Evolutionary conservation across 2,888 invertebrate genomes (phyloP), one percentile per base, ranked within the genome.

Genomic region (Hermodice carunculata): DNA sequence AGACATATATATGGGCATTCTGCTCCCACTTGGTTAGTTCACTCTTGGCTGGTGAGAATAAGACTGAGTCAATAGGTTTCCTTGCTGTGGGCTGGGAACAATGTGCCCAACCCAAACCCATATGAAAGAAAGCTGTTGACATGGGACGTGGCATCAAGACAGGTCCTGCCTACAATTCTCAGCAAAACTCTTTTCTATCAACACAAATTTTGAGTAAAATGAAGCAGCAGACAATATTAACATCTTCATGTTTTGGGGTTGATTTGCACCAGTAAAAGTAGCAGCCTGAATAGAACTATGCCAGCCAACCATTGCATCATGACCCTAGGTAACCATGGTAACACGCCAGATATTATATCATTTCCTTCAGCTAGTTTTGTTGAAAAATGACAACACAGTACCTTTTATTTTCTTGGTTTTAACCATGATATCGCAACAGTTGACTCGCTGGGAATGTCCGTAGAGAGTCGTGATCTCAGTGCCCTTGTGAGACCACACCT

Each of bases 401-500:
- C 64, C 62, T 58, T 49, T 24, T 17, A 51, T 51, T 11, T 5
- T 24, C 17, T 43, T 34, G 19, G 63, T 46, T 11, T 49, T 49
- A 44, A 75, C 70, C 19, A 57, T 54, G 24, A 85, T 77, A 67
- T 81, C 82, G 69, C 83, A 83, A 44, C 72, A 75, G 63, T 81
- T 84, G 43, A 79, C 81, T 44, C 83, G 70, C 71, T 79, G 77
- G 28, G 71, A 73, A 64, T 84, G 84, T 22, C 83, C 85, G 43
- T 79, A 75, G 24, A 86, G 73, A 3, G 84, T 82, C 17, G 85
- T 84, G 42, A 85, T 82, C 69, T 82, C 81, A 26, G 77, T 77
- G 2, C 85, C 85, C 65, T 80, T 82, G 71, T 85, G 84, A 5
- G 85, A 83, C 86, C 86, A 86, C 17, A 86, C 78, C 69, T 84